phyloP scores from a whole-genome alignment of 2,113 vertebrate species.

The Bubalus kerabau region DNA sequence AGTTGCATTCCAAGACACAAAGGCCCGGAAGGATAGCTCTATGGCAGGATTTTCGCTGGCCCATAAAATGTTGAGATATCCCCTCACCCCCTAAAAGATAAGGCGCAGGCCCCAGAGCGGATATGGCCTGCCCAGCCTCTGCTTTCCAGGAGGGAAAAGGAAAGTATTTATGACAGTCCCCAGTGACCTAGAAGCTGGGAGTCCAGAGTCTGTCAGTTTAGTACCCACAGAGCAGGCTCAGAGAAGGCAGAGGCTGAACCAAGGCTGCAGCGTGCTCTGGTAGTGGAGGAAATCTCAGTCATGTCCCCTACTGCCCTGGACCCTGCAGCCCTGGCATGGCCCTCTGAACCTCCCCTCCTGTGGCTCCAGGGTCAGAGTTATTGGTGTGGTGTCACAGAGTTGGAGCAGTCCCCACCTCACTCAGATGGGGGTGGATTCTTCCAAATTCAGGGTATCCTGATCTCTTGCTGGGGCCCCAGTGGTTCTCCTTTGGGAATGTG shows the following conservation, averaged over 20 bases:
- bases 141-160: constrained; percentile 7
- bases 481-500: constrained; percentile 4
- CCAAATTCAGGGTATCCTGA: background rate
- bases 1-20: constrained; percentile 66
- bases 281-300: background rate
- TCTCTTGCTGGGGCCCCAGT: background rate
- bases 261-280: background rate
- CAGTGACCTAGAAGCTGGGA: constrained; percentile 10
- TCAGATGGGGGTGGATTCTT: background rate
- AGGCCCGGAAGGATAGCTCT: constrained; percentile 72
- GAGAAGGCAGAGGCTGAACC: background rate
- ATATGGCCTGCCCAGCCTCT: background rate
- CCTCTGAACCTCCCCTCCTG: background rate
- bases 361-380: background rate
- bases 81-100: constrained; percentile 59
- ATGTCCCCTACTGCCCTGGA: background rate
- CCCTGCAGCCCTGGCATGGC: background rate
- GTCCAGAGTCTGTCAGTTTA: background rate
- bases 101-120: constrained; percentile 43
- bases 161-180: constrained; percentile 58
- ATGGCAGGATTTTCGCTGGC: constrained; percentile 63
- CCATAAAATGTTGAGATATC: constrained; percentile 64
- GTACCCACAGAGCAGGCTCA: background rate
- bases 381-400: background rate
- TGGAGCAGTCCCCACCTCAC: background rate